Evolutionary conservation across 1,140 invertebrate genomes (phyloP).

Genomic region (Dreissena rostriformis): DNA sequence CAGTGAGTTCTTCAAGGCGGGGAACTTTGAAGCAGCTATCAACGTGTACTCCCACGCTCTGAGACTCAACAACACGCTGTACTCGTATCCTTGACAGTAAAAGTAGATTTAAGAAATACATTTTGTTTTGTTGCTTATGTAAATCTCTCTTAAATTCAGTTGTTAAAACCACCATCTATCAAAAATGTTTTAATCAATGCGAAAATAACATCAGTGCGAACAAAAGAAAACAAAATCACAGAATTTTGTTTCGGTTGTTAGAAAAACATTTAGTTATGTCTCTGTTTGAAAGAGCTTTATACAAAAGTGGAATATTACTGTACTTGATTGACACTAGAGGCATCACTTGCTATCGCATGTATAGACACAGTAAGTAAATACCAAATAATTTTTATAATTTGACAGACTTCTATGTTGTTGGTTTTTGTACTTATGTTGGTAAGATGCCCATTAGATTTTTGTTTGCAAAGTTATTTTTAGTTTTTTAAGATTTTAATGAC

Average conservation of each 20-base stretch:
- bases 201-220: background rate
- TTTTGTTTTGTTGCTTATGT: background rate
- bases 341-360: no score
- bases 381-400: no score
- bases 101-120: background rate
- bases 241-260: background rate
- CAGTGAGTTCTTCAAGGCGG: conserved; percentile 87
- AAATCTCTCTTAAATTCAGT: background rate
- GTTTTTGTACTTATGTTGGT: no score
- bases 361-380: no score
- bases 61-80: conserved; percentile 87
- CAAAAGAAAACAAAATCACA: background rate
- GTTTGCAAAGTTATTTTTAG: no score
- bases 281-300: background rate
- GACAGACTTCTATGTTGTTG: no score
- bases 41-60: conserved; percentile 92
- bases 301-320: no score
- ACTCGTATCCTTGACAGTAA: conserved; percentile 79
- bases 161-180: background rate
- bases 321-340: no score
- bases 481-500: no score
- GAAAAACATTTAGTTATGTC: background rate
- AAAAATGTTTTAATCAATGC: background rate
- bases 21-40: conserved; percentile 90
- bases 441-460: no score